A percentile compares a stretch with the other conserved stretches of the same genome.
Conservation (phyloP, 2,797 vertebrate species). For the Cetoscarus ocellatus region DNA sequence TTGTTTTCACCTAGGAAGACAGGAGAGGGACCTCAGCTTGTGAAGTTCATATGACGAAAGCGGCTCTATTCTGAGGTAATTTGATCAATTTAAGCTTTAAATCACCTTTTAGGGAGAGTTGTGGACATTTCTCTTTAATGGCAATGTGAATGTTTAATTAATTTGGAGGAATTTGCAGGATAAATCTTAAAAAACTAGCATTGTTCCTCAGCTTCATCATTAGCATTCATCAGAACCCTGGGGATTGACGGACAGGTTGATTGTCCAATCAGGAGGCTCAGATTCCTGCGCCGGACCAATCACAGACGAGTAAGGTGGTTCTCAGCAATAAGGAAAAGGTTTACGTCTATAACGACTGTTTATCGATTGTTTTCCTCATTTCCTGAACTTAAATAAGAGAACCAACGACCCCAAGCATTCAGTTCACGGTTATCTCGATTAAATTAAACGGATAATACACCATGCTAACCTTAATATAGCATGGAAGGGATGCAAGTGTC, state of each 20-base stretch:
- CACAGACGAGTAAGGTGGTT: slow-evolving; percentile 8
- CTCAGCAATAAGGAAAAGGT: slow-evolving; percentile 13
- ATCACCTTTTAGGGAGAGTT: accelerated
- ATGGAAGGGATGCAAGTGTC: neutral
- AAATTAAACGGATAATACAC: neutral
- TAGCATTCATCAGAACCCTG: slow-evolving; percentile 43
- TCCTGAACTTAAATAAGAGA: neutral
- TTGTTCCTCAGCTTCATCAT: slow-evolving; percentile 32
- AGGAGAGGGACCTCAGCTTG: slow-evolving; percentile 51
- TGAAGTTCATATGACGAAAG: slow-evolving; percentile 53
- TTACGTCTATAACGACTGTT: neutral
- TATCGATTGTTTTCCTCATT: slow-evolving; percentile 11
- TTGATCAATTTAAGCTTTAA: neutral
- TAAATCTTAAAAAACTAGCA: slow-evolving; percentile 23
- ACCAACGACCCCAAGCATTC: neutral
- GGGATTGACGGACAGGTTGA: slow-evolving; percentile 53
- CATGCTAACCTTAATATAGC: neutral
- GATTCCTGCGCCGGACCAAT: slow-evolving; percentile 42
- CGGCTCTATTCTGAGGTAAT: slow-evolving; percentile 70
- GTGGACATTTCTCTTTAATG: no score
- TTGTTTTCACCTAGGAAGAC: slow-evolving; percentile 59
- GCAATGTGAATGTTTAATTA: neutral
- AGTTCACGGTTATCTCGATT: slow-evolving; percentile 6
- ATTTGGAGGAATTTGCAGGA: slow-evolving; percentile 12
- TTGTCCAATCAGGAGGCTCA: slow-evolving; percentile 61